Base-by-base conservation (phyloP, 2,888 invertebrate genomes). In the Drosophila meridionalis region DNA sequence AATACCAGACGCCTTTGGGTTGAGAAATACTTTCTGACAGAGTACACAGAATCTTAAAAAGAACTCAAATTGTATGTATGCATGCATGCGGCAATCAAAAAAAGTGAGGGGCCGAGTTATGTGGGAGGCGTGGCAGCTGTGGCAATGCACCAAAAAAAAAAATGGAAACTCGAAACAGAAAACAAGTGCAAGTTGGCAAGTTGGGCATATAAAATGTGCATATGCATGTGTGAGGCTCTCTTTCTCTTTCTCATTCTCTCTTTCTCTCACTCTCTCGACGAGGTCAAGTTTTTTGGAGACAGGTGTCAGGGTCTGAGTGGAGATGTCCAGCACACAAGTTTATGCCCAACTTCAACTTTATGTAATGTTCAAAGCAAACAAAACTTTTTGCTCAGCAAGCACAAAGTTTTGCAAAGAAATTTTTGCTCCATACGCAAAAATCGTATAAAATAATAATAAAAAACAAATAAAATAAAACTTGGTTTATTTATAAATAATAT, bases 301-400 rank as follows among this genome's bases (percentile, higher is more conserved):
- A 79, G 69, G 59, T 79, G 63, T 74, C 67, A 53, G 47, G 11
- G 62, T n/a, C 38, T 47, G 57, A 30, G 50, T 50, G 32, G 34
- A 57, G 36, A 7, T 43, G 50, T 58, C 67, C 64, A 61, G 64
- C 38, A 40, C 9, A 0, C 40, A 55, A 34, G 12, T 53, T 34
- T 36, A n/a, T 40, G 57, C 20, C 30, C 34, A 43, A 40, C 40
- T 64, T 57, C 11, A 56, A 40, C 12, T 57, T 58, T 40, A 28
- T 43, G 38, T 6, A 40, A 58, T 62, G 20, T 48, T 53, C 11
- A 20, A 48, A 28, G 32, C 32, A 40, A 47, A 47, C 34, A 40
- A 48, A 73, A 77, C 77, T 76, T 73, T 57, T 42, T 9, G 26
- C n/a, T 12, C 65, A 1, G 32, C 50, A 4, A 36, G 36, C 42